phyloP scores from a whole-genome alignment of 2,888 invertebrate species.

The Eupithecia pulchellata region DNA sequence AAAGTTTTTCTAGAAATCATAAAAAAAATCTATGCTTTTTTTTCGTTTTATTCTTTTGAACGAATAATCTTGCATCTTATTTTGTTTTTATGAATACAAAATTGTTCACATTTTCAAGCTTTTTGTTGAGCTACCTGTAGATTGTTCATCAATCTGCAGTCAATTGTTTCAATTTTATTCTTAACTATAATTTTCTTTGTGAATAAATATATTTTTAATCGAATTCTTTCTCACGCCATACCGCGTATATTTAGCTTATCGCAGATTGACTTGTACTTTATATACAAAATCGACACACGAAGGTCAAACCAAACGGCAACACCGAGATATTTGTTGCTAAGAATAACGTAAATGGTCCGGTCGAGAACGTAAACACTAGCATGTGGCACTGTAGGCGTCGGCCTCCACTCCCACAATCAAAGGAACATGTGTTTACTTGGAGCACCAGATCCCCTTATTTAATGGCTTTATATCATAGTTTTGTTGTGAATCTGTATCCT shows the following conservation, averaged over 20 bases:
- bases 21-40: background rate
- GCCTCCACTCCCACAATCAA: slow-evolving; percentile 70
- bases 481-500: slow-evolving; percentile 42
- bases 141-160: no score
- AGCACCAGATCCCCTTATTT: slow-evolving; percentile 61
- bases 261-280: slow-evolving; percentile 22
- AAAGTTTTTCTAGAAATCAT: background rate
- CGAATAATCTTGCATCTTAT: background rate
- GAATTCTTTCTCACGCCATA: slow-evolving; percentile 7
- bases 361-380: slow-evolving; percentile 66
- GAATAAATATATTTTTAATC: no score
- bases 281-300: slow-evolving; percentile 33
- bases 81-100: background rate
- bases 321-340: slow-evolving; percentile 55
- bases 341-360: slow-evolving; percentile 57
- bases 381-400: slow-evolving; percentile 61
- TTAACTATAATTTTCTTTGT: no score
- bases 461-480: slow-evolving; percentile 50
- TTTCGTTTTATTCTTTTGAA: background rate
- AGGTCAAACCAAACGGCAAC: slow-evolving; percentile 33
- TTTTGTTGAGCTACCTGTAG: no score
- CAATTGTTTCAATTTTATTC: no score
- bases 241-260: slow-evolving; percentile 26
- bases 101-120: background rate
- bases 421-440: slow-evolving; percentile 77